phyloP scores from a whole-genome alignment of 2,113 vertebrate species.

The Phylloscopus trochilus region DNA sequence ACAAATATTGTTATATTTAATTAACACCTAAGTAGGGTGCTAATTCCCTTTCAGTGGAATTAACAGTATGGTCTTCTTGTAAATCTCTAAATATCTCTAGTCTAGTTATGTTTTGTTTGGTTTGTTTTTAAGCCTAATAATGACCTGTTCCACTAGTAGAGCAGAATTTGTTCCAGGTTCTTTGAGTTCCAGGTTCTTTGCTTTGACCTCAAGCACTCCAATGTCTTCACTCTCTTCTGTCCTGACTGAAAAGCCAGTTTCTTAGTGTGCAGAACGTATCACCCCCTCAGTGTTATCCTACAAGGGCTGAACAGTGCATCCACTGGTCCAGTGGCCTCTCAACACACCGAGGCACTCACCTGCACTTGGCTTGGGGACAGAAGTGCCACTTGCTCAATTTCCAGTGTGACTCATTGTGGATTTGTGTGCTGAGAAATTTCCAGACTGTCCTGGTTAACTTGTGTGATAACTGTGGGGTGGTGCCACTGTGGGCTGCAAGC shows the following conservation, averaged over 20 bases:
- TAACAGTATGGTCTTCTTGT: background rate
- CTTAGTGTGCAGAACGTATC: fast-evolving
- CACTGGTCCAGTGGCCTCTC: background rate
- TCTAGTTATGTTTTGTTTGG: background rate
- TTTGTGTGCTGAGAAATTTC: background rate
- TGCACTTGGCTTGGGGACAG: background rate
- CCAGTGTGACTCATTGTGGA: background rate
- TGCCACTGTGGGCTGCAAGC: background rate
- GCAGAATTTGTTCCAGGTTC: background rate
- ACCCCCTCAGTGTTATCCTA: fast-evolving
- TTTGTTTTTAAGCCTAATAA: background rate
- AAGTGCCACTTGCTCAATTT: background rate
- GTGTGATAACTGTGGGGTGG: background rate
- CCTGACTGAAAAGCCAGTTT: background rate
- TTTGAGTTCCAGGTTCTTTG: too few species aligned
- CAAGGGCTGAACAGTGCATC: background rate
- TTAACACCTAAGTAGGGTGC: background rate
- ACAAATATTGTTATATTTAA: background rate
- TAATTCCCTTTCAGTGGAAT: background rate
- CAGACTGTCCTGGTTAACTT: background rate
- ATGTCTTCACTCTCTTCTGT: background rate
- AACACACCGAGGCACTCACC: fast-evolving
- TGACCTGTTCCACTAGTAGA: background rate
- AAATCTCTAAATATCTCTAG: background rate
- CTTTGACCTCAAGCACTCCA: background rate